Base-by-base conservation (phyloP, 2,797 vertebrate species). In the Catamblyrhynchus diadema region DNA sequence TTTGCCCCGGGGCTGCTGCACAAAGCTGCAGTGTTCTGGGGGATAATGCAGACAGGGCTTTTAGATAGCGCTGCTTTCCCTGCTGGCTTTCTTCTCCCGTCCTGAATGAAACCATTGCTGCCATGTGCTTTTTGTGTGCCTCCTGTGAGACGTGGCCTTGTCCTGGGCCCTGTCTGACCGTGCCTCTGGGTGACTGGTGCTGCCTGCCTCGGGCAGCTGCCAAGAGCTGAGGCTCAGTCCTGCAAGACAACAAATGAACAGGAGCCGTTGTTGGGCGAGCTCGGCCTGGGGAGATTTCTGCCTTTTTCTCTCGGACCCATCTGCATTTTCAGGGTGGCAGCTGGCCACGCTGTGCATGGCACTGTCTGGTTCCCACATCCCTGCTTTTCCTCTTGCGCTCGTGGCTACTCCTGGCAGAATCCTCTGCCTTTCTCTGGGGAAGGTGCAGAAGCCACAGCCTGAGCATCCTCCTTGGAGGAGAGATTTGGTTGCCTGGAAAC, bases 401-500 rank as follows among this genome's bases (percentile, higher is more conserved):
- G 35, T 25, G 47, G 51, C 27, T 18, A 0, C 25, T 27, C 2
- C 1, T 15, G 19, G 1, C 41, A 72, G 23, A 20, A 48, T 2
- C 15, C 57, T 6, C 37, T 19, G 56, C 33, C 3, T 66, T 23
- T 27, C 33, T 12, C 42, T 3, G 75, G 54, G 50, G 64, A 56
- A 50, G 41, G 12, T 41, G n/a, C 48, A 6, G 37, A 2, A 84
- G 53, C 27, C 66, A 28, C 70, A 54, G 47, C 67, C 48, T 3
- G 33, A 41, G 9, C 77, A 51, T 77, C 51, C 47, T 61, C 3
- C 73, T 73, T 6, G 6, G 22, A 62, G 79, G 47, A 82, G 60
- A 42, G 37, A 3, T 50, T 47, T 37, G 69, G 86, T 93, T 95
- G 92, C 85, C 65, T 94, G 79, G 93, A 91, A 79, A 80, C 72